A percentile compares a stretch with the other conserved stretches of the same genome.
These are phyloP conservation scores for Isoperla grammatica DNA, from an alignment of 2,888 invertebrate species.

Conservation along the genomic window DNA sequence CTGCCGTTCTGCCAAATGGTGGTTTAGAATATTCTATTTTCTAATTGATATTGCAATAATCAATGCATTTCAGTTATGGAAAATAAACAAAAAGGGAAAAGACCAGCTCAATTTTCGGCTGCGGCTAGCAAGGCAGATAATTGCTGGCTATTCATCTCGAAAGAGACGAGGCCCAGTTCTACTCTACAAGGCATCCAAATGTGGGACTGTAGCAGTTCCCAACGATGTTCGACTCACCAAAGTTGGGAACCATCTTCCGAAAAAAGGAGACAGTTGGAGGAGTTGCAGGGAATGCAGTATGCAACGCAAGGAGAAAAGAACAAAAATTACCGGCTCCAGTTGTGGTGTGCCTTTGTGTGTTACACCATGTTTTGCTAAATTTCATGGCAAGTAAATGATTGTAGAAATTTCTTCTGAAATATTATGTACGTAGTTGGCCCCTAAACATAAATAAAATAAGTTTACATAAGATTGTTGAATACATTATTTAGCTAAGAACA, in stretches of 20 bases:
- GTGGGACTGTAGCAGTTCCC: slow-evolving; percentile 11
- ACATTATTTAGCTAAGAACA: no score
- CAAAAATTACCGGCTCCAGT: slow-evolving; percentile 1
- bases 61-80: slow-evolving; percentile 17
- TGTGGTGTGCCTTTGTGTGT: slow-evolving; percentile 13
- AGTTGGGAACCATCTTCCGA: slow-evolving; percentile 16
- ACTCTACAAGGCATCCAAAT: background rate
- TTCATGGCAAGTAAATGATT: no score
- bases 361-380: slow-evolving; percentile 5
- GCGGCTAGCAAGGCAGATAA: slow-evolving; percentile 6
- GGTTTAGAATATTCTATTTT: slow-evolving; percentile 11
- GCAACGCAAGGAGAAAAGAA: slow-evolving; percentile 6
- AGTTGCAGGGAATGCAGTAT: slow-evolving; percentile 11
- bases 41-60: slow-evolving; percentile 16
- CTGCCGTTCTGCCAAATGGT: slow-evolving; percentile 16
- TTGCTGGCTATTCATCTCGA: slow-evolving; percentile 7
- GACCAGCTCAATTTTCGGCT: slow-evolving; percentile 17
- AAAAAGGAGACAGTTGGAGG: background rate
- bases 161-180: background rate
- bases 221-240: slow-evolving; percentile 6
- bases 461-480: no score
- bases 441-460: no score
- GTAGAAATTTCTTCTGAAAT: no score
- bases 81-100: background rate
- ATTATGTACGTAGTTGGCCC: no score